These are phyloP conservation scores for Podarcis raffonei DNA, from an alignment of 2,113 vertebrate genomes.

Conservation along the genomic window DNA sequence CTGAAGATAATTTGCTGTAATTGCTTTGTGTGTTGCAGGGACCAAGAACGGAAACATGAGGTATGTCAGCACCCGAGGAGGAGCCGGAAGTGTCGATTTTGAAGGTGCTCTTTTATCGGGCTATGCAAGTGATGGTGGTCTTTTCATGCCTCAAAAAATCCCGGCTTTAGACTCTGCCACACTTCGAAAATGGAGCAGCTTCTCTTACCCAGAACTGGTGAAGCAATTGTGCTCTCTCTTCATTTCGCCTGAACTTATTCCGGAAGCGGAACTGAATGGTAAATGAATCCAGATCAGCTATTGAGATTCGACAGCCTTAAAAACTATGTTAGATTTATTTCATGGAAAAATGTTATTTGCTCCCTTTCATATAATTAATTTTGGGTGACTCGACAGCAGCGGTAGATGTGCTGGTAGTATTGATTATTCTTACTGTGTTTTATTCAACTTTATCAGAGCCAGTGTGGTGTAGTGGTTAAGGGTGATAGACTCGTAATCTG, in stretches of 20 bases:
- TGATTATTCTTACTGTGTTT: neutral
- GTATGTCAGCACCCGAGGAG: slow-evolving; percentile 88
- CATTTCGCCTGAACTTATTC: slow-evolving; percentile 77
- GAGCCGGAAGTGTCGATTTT: slow-evolving; percentile 72
- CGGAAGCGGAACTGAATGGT: slow-evolving; percentile 78
- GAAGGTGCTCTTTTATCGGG: slow-evolving; percentile 86
- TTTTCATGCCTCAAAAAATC: slow-evolving; percentile 87
- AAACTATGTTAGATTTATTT: neutral
- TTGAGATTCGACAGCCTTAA: neutral
- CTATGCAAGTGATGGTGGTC: slow-evolving; percentile 87
- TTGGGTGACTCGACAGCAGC: neutral
- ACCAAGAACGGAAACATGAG: slow-evolving; percentile 71
- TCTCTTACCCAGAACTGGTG: slow-evolving; percentile 83
- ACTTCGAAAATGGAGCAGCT: slow-evolving; percentile 77
- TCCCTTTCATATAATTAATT: neutral
- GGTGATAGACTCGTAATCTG: too few species aligned
- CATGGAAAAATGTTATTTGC: neutral
- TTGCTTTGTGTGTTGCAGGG: slow-evolving; percentile 1
- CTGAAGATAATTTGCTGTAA: neutral
- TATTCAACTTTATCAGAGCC: neutral
- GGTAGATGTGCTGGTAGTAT: neutral
- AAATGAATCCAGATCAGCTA: slow-evolving; percentile 44
- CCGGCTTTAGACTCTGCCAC: slow-evolving; percentile 76
- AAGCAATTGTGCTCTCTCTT: slow-evolving; percentile 86
- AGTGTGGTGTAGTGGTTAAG: too few species aligned